Percentiles rank a stretch among this genome's conserved stretches.
Evolutionary conservation across 53 echinoderm and acorn worm genomes (phyloP).

Genomic region (Henricia sp.): DNA sequence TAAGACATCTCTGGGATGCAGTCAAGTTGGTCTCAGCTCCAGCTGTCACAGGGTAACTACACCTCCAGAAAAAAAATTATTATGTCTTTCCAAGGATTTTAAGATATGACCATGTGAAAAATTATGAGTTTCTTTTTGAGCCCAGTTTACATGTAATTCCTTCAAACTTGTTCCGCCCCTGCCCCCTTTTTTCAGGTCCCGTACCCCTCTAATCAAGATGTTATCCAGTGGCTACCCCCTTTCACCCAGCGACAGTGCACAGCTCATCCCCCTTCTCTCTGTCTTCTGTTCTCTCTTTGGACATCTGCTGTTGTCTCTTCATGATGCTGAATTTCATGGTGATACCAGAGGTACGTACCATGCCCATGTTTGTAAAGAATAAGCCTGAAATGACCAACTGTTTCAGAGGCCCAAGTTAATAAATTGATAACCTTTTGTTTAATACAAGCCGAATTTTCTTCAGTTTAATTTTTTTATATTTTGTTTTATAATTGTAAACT

Average conservation of each 20-base stretch:
- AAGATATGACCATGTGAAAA: too few relatives aligned
- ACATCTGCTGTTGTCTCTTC: conserved; percentile 87
- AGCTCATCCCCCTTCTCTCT: conserved; percentile 88
- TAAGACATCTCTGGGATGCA: conserved; percentile 87
- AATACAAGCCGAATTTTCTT: background rate
- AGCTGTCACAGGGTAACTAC: conserved; percentile 88
- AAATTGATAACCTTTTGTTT: background rate
- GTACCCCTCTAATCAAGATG: conserved; percentile 78
- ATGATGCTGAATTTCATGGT: conserved; percentile 94
- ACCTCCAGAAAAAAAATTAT: background rate
- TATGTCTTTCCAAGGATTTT: background rate
- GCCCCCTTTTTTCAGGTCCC: conserved; percentile 70
- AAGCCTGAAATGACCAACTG: too few relatives aligned
- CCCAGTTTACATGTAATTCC: too few relatives aligned
- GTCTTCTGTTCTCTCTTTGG: conserved; percentile 96
- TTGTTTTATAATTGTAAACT: background rate
- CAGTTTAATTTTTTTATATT: background rate
- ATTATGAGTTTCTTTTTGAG: too few relatives aligned
- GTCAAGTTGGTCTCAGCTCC: conserved; percentile 77
- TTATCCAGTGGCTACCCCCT: conserved; percentile 86
- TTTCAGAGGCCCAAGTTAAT: too few relatives aligned
- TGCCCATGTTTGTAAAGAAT: background rate
- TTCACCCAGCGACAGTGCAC: conserved; percentile 68
- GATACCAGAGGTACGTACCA: conserved; percentile 68
- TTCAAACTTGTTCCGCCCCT: background rate